Evolutionary conservation across 2,797 vertebrate species (phyloP).

Genomic region (Sebastes oblongus): DNA sequence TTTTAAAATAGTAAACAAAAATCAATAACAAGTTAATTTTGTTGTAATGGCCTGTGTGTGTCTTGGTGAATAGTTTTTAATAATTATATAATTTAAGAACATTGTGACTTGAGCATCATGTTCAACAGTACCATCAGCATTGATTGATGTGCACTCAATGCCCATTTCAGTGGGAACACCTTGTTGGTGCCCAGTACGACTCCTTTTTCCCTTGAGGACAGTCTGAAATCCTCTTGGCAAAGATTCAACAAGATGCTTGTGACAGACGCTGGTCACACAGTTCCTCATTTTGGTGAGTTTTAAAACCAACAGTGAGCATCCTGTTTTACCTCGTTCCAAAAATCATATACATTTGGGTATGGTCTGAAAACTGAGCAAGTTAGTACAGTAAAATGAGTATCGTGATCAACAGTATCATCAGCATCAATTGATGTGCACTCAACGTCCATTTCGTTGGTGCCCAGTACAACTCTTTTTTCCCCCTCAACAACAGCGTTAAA

Average conservation of each 20-base stretch:
- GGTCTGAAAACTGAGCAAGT: not conserved
- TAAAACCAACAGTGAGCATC: not conserved
- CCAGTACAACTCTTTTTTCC: not conserved
- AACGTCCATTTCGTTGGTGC: not conserved
- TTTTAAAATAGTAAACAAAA: slow-evolving; percentile 55
- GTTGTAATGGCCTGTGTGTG: slow-evolving; percentile 43
- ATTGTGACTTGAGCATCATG: not conserved
- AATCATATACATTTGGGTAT: not conserved
- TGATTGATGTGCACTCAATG: slow-evolving; percentile 15
- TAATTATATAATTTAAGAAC: not conserved
- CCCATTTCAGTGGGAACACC: slow-evolving; percentile 1
- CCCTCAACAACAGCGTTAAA: not conserved
- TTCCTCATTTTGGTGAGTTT: not conserved
- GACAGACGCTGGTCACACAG: not conserved
- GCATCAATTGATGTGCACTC: slow-evolving; percentile 20
- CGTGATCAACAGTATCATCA: not conserved
- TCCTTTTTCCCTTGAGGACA: not conserved
- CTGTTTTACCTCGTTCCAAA: not conserved
- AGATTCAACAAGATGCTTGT: not conserved
- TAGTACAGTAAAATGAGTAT: not conserved
- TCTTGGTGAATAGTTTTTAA: not conserved
- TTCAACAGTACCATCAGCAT: slow-evolving; percentile 4
- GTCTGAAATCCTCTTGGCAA: not conserved
- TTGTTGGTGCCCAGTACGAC: not conserved
- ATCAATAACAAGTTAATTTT: slow-evolving; percentile 55